These are phyloP conservation scores for Episyrphus balteatus DNA, from an alignment of 1,140 invertebrate genomes.

Conservation along the genomic window DNA sequence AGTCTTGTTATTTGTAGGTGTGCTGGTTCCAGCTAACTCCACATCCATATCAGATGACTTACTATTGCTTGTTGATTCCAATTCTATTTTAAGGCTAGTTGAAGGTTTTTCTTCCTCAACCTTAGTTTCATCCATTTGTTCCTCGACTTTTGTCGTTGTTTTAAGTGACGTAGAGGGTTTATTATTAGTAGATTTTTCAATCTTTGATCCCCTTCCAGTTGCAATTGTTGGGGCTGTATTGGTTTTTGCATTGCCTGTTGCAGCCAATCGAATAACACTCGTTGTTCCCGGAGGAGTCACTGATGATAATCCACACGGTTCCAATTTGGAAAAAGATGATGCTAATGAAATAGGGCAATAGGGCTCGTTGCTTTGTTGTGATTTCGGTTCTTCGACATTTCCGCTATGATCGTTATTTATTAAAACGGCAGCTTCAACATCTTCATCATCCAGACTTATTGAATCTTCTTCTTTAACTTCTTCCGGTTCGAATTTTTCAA, in stretches of 20 bases:
- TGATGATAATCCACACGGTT: background rate
- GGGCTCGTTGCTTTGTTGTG: background rate
- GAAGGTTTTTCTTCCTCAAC: too few species aligned
- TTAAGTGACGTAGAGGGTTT: background rate
- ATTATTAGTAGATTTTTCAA: background rate
- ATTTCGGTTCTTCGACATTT: background rate
- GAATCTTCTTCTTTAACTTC: slow-evolving; percentile 14
- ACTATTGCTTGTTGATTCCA: too few species aligned
- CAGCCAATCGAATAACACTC: slow-evolving; percentile 33
- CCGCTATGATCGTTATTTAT: background rate
- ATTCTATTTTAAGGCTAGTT: too few species aligned
- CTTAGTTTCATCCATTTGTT: too few species aligned
- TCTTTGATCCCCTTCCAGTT: background rate
- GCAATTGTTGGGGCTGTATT: background rate
- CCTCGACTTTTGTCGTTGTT: background rate
- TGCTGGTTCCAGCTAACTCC: too few species aligned
- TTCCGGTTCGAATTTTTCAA: slow-evolving; percentile 29
- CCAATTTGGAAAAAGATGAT: background rate
- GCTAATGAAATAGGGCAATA: background rate
- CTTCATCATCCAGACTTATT: background rate
- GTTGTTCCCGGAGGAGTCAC: slow-evolving; percentile 19
- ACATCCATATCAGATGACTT: too few species aligned
- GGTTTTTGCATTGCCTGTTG: slow-evolving; percentile 12
- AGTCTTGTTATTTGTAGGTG: too few species aligned
- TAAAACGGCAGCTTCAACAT: background rate